Evolutionary conservation across 1,140 invertebrate species (phyloP), one percentile per base, ranked within the genome.

Genomic region (Eriosoma lanigerum): DNA sequence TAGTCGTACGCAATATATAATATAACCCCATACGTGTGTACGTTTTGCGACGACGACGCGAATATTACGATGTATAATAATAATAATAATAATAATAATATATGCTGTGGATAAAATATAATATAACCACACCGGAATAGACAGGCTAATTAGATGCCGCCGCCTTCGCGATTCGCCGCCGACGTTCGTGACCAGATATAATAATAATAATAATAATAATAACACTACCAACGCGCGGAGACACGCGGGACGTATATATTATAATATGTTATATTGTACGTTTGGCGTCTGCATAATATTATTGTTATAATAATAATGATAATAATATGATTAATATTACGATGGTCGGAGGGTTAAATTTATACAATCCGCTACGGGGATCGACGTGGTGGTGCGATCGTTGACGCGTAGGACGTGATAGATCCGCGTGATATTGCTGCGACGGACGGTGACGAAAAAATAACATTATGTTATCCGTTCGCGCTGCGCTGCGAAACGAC

Each of bases 151-250:
- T 62, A 62, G 58, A 62, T 10, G 56, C 56, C 56, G 56, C 56
- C 56, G 24, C 56, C 4, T 26, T 19, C 58, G 58, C 58, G 5
- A 60, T 15, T 60, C 58, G 58, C 60, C 29, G 19, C 29, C 29
- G 60, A 38, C 60, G 60, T 64, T 64, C 26, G 26, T 38, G 60
- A 32, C 60, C 26, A 6, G 29, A 29, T 62, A 62, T 29, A 29
- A 56, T 56, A 56, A 56, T 54, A 21, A 60, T 58, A 58, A 58
- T 58, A 58, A 58, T 58, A n/a, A n/a, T n/a, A n/a, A n/a, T n/a
- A n/a, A n/a, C n/a, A n/a, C n/a, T n/a, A n/a, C 54, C 58, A 10
- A 29, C 26, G 26, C 24, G n/a, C n/a, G n/a, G n/a, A n/a, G n/a
- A n/a, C n/a, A n/a, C n/a, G 21, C 13, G 21, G 24, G 12, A 6